Percentiles rank a stretch among this genome's conserved stretches.
Evolutionary conservation across 53 echinoderm and acorn worm genomes (phyloP).

Genomic region (Antedon mediterranea): DNA sequence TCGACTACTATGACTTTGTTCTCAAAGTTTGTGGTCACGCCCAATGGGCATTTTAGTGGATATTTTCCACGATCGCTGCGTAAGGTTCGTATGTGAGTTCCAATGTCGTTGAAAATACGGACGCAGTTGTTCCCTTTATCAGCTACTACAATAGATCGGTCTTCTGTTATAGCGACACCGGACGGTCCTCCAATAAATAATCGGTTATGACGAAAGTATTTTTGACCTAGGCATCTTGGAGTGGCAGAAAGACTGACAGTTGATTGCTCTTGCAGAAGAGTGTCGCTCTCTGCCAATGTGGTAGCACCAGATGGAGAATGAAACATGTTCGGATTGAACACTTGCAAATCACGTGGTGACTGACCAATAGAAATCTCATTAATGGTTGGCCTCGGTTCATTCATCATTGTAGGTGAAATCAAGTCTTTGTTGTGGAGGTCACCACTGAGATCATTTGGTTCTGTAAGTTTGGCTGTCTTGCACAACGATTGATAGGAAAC

Average conservation of each 20-base stretch:
- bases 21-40: neutral
- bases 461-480: too few relatives aligned
- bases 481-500: too few relatives aligned
- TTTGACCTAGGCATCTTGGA: neutral
- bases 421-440: too few relatives aligned
- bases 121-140: neutral
- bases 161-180: neutral
- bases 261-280: neutral
- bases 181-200: neutral
- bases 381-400: too few relatives aligned
- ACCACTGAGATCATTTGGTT: too few relatives aligned
- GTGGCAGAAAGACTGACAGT: neutral
- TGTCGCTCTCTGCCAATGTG: neutral
- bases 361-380: neutral
- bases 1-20: neutral
- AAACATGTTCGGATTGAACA: neutral
- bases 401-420: too few relatives aligned
- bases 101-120: neutral
- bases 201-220: neutral
- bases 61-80: neutral
- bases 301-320: neutral
- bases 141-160: neutral
- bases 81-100: neutral
- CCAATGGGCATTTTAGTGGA: neutral
- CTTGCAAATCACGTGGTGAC: neutral